Evolutionary conservation across 2,797 vertebrate species (phyloP).

Genomic region (Falco novaeseelandiae): DNA sequence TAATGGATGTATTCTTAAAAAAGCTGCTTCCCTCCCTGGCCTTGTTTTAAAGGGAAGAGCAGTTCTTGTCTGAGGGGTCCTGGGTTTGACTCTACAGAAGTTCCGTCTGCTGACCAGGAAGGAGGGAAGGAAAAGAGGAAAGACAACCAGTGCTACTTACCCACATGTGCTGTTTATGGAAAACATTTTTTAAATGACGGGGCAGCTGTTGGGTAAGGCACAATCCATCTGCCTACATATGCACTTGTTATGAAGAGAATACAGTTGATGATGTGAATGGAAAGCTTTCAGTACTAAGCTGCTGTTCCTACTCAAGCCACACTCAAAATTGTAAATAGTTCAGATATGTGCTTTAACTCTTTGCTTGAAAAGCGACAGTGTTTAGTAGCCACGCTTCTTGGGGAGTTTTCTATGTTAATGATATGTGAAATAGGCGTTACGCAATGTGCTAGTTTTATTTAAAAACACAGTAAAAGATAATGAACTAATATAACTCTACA

Average conservation of each 20-base stretch:
- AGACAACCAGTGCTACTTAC: background rate
- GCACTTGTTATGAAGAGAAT: conserved; percentile 10
- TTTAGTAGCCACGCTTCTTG: background rate
- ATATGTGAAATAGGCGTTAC: background rate
- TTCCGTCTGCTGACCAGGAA: background rate
- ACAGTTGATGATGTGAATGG: conserved; percentile 24
- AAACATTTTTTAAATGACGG: background rate
- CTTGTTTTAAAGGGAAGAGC: background rate
- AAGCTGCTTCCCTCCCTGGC: background rate
- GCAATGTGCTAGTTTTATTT: background rate
- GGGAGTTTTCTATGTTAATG: background rate
- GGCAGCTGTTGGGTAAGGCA: background rate
- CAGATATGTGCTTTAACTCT: background rate
- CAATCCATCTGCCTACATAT: background rate
- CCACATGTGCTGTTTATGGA: background rate
- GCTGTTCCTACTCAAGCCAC: background rate
- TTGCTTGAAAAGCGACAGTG: background rate
- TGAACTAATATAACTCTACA: background rate
- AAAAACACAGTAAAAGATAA: background rate
- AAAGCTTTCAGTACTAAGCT: background rate
- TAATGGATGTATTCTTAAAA: background rate
- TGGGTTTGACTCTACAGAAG: background rate
- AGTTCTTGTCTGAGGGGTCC: background rate
- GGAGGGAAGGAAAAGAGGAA: background rate
- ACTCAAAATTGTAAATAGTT: background rate